Evolutionary conservation across 2,888 invertebrate species (phyloP), one percentile per base, ranked within the genome.

Genomic region (Amphipoea lucens): DNA sequence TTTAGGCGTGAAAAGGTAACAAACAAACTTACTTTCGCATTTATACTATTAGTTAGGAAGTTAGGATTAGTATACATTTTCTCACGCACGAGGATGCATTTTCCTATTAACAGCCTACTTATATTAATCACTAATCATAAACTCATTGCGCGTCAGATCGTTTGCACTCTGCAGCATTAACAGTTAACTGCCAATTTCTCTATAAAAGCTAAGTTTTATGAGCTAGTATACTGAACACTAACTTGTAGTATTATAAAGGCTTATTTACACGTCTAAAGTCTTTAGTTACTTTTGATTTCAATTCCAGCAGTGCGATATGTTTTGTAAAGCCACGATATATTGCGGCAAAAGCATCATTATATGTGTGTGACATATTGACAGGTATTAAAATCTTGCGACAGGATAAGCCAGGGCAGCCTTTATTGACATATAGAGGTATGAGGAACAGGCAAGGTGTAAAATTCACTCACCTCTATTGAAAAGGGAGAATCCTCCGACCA

Each of bases 201-300:
- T 78, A 42, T 84, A 76, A 73, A 73, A 70, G 66, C 51, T 62
- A 14, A 20, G 73, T 72, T 84, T 70, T 74, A 84, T 70, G 51
- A 81, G 42, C 23, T 57, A 20, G 40, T 23, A 40, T 4, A 51
- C 68, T 60, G 6, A 67, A 23, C 36, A 63, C 20, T 76, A 75
- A 66, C 76, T 74, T 68, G 67, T 42, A 67, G 57, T 68, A 71
- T 42, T 69, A 67, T 76, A 70, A 72, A 63, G 45, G 70, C 23
- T 29, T 0, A 51, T 66, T 54, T 65, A 72, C 12, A 80, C 6
- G 1, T 42, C 2, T 29, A 11, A 7, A 51, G 23, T 57, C 3
- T 63, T 54, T 9, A 45, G 3, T 42, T 9, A 54, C 2, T 45
- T 48, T 40, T n/a, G 3, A 45, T 14, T 70, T 65, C 4, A 45